Percentiles rank a stretch among this genome's conserved stretches.
Evolutionary conservation across 2,113 vertebrate species (phyloP).

Genomic region (Nyctibius bracteatus): DNA sequence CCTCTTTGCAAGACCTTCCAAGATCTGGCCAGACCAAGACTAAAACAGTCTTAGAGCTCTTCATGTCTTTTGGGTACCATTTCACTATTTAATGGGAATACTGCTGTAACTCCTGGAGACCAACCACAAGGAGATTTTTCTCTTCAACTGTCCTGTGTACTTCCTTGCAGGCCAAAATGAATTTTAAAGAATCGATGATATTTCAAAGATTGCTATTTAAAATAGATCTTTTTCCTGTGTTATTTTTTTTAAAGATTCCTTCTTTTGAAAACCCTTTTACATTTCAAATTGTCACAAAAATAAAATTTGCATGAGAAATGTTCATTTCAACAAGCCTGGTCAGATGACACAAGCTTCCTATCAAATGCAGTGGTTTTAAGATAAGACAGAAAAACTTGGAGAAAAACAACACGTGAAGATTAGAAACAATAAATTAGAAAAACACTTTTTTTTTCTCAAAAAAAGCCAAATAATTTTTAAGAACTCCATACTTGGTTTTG

Average conservation of each 20-base stretch:
- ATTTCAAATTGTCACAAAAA: background rate
- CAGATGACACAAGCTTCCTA: background rate
- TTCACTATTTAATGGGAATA: background rate
- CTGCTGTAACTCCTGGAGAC: background rate
- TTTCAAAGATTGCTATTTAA: background rate
- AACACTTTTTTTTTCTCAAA: background rate
- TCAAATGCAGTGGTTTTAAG: background rate
- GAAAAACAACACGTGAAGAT: fast-evolving
- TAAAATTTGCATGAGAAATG: background rate
- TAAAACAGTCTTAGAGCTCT: background rate
- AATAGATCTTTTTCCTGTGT: background rate
- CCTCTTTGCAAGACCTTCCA: background rate
- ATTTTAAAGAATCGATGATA: background rate
- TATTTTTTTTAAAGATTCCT: background rate
- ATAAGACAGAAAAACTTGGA: background rate
- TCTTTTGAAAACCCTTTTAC: background rate
- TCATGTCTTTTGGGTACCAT: background rate
- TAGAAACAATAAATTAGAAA: background rate
- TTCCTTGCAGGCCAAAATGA: background rate
- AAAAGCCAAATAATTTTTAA: background rate
- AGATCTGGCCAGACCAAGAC: background rate
- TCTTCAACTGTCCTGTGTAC: background rate
- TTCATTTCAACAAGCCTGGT: background rate
- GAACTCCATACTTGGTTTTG: background rate
- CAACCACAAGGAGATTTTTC: background rate